phyloP scores from a whole-genome alignment of 2,888 invertebrate species.

The Psococerastis gibbosa region DNA sequence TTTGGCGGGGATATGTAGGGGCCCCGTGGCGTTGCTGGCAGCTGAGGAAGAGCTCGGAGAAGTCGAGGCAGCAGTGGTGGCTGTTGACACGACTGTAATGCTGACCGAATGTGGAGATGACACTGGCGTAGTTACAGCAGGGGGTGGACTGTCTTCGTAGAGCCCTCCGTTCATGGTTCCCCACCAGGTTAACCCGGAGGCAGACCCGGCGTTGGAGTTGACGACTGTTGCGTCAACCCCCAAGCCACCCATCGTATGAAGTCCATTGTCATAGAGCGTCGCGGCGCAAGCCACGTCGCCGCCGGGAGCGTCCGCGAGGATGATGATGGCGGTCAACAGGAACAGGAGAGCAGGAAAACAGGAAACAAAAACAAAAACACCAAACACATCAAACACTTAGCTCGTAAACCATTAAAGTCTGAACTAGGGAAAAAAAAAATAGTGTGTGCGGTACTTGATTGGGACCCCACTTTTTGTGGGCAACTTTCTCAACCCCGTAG shows the following conservation, averaged over 20 bases:
- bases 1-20: conserved; percentile 79
- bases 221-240: conserved; percentile 29
- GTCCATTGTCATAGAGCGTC: conserved; percentile 61
- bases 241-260: conserved; percentile 48
- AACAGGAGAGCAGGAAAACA: background rate
- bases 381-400: background rate
- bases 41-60: conserved; percentile 48
- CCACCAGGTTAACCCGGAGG: conserved; percentile 71
- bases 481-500: no score
- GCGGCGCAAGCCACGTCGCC: conserved; percentile 54
- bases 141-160: conserved; percentile 49
- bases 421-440: no score
- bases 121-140: conserved; percentile 19
- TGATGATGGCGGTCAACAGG: conserved; percentile 37
- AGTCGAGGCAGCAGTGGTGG: conserved; percentile 29
- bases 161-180: conserved; percentile 68
- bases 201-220: conserved; percentile 66
- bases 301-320: conserved; percentile 53
- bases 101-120: conserved; percentile 13
- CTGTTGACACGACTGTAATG: conserved; percentile 14
- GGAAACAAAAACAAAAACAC: background rate
- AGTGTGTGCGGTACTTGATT: no score
- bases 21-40: conserved; percentile 40
- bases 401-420: background rate
- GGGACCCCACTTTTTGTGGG: no score